Evolutionary conservation across 2,888 invertebrate genomes (phyloP), one percentile per base, ranked within the genome.

Genomic region (Acleris emargana): DNA sequence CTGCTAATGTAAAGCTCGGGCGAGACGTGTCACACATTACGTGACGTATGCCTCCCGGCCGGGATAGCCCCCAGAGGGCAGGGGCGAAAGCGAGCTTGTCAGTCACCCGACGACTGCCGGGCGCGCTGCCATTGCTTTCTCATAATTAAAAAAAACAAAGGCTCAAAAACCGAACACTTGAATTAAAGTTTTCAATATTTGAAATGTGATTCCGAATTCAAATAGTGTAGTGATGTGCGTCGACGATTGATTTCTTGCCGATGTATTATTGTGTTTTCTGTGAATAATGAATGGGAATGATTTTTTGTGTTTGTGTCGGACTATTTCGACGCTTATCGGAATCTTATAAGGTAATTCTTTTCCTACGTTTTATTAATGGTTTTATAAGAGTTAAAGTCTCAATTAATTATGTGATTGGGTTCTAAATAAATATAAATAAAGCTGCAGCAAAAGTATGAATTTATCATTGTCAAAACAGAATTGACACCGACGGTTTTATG

Each of bases 291-390:
- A 81, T 69, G 76, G 77, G 79, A 74, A 82, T 80, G 77, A 57
- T 72, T 62, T 68, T 71, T 71, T 67, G 68, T 59, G 68, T 58
- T 70, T 66, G 55, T 53, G 66, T 66, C 63, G 68, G 68, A 60
- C 54, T 54, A 45, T 57, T 49, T 53, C 70, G 58, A 45, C 25
- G 72, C 78, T 71, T 77, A 77, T 81, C 78, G 86, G 87, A 88
- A 73, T 87, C 86, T 74, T 77, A 73, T 88, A 87, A 88, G 88
- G 88, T 87, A 84, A 13, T 5, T 51, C 16, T 53, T 38, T 59
- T 54, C 43, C n/a, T 42, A 11, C 17, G 32, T 59, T 54, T 20
- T 45, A 52, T n/a, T 20, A 25, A 9, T n/a, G 6, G 16, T 13
- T 38, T 38, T 38, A 13, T 13, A 11, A 38, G 38, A 13, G 38